A percentile compares a stretch with the other conserved stretches of the same genome.
These are phyloP conservation scores for Oreochromis tanganicae DNA, from an alignment of 2,113 vertebrate species.

Conservation along the genomic window DNA sequence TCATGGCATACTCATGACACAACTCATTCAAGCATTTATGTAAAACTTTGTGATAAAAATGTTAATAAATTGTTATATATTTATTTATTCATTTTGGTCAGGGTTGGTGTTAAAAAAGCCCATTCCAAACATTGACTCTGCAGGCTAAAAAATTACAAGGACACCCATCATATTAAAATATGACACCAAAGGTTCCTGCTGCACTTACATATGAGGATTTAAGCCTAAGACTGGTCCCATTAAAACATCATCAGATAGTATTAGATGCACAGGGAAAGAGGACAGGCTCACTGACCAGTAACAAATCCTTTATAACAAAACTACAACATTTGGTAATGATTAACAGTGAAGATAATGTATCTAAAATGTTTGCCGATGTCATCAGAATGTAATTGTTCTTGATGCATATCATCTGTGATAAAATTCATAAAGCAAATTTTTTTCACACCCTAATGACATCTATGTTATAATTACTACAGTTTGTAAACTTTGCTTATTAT, in stretches of 20 bases:
- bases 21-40: background rate
- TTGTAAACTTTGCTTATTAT: background rate
- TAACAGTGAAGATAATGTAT: background rate
- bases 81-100: background rate
- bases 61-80: background rate
- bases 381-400: background rate
- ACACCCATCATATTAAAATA: background rate
- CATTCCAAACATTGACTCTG: background rate
- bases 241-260: background rate
- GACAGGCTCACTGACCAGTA: background rate
- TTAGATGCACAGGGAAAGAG: background rate
- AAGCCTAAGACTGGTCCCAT: background rate
- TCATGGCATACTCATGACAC: background rate
- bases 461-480: background rate
- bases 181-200: background rate
- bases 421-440: background rate
- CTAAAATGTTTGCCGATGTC: background rate
- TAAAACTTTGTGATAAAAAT: background rate
- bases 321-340: background rate
- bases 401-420: background rate
- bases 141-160: background rate
- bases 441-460: background rate
- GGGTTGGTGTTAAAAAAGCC: background rate
- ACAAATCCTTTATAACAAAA: background rate
- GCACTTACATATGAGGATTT: background rate